These are phyloP conservation scores for Lathamus discolor DNA, from an alignment of 2,113 vertebrate genomes.

Conservation along the genomic window DNA sequence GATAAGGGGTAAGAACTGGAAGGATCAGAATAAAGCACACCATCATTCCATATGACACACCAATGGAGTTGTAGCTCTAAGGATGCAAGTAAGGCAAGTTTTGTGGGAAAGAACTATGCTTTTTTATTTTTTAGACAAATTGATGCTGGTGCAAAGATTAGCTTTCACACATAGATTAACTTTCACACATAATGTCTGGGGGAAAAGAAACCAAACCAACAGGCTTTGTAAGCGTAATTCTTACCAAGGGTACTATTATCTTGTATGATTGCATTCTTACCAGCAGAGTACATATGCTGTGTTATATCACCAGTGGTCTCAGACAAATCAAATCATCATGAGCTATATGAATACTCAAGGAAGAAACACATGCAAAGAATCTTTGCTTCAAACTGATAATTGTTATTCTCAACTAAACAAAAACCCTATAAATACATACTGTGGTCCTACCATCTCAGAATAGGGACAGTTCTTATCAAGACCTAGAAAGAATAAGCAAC, in stretches of 20 bases:
- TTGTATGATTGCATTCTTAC: background rate
- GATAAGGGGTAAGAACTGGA: background rate
- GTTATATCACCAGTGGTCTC: background rate
- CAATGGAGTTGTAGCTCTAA: background rate
- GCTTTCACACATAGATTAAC: background rate
- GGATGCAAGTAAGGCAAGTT: background rate
- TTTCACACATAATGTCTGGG: background rate
- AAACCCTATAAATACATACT: background rate
- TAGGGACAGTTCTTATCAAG: background rate
- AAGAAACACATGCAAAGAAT: background rate
- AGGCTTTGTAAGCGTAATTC: background rate
- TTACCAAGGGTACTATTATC: background rate
- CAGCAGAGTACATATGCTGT: background rate
- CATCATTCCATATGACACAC: background rate
- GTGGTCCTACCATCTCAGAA: background rate
- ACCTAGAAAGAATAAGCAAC: background rate
- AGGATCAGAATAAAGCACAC: background rate
- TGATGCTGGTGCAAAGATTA: background rate
- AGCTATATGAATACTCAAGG: background rate
- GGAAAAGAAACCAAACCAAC: background rate
- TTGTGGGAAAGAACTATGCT: background rate
- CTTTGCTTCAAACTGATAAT: background rate
- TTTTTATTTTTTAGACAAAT: background rate
- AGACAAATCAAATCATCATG: background rate
- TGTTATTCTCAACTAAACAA: background rate